Conservation (phyloP, 2,888 invertebrate species). For the Campoletis raptor region DNA sequence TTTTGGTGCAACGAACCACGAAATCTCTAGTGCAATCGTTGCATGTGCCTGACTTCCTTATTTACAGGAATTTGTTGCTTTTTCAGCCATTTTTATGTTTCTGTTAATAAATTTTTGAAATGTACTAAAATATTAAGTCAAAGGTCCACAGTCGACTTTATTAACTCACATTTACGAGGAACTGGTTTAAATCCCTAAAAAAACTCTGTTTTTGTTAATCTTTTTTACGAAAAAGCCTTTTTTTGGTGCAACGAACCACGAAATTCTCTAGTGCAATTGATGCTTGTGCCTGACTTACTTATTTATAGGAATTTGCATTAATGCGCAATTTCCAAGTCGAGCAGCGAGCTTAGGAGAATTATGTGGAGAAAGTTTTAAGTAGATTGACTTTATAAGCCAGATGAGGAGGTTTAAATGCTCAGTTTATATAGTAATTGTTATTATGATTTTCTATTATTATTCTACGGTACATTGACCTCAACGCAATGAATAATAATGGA, state of each 20-base stretch:
- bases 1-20: not conserved
- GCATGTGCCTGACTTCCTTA: not conserved
- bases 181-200: not conserved
- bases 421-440: not conserved
- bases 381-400: slow-evolving; percentile 15
- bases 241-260: not conserved
- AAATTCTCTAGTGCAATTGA: not conserved
- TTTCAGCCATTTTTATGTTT: not conserved
- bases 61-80: not conserved
- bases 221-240: not conserved
- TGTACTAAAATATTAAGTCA: not conserved
- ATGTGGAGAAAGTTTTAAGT: slow-evolving; percentile 14
- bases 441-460: not conserved
- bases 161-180: not conserved
- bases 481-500: not conserved
- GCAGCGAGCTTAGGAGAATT: not conserved
- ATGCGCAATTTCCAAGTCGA: slow-evolving; percentile 6
- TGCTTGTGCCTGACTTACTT: not conserved
- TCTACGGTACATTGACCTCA: not conserved
- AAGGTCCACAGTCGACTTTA: not conserved
- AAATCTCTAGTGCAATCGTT: not conserved
- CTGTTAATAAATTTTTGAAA: not conserved
- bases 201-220: not conserved
- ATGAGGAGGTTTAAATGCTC: not conserved
- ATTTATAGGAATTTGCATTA: slow-evolving; percentile 15